Evolutionary conservation across 2,797 vertebrate genomes (phyloP).

Genomic region (Notoglanidium macrostoma): DNA sequence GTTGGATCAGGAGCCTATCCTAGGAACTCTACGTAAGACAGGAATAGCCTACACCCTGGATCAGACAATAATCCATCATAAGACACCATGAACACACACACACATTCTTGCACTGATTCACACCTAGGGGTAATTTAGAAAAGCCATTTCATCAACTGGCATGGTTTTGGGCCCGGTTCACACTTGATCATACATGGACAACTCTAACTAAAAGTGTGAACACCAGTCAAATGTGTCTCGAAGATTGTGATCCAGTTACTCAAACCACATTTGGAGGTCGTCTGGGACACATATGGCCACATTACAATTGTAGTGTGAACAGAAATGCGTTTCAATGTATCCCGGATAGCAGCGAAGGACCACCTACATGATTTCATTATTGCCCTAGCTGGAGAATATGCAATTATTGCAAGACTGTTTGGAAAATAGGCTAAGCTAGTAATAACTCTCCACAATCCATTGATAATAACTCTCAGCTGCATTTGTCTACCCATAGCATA

Average conservation of each 20-base stretch:
- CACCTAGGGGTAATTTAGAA: not conserved
- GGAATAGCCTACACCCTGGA: not conserved
- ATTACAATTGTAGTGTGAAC: not conserved
- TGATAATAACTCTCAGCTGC: not conserved
- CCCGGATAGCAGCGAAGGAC: not conserved
- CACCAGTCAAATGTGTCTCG: not conserved
- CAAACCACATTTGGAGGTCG: not conserved
- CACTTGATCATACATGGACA: not conserved
- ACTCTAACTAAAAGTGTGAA: not conserved
- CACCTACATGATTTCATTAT: not conserved
- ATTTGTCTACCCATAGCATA: not conserved
- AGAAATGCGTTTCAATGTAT: not conserved
- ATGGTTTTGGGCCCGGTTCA: not conserved
- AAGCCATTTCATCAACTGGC: not conserved
- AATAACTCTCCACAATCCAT: not conserved
- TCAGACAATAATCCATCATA: not conserved
- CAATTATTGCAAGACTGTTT: not conserved
- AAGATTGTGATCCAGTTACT: not conserved
- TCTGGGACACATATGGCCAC: too few species aligned
- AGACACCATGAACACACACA: not conserved
- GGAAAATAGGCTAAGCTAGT: not conserved
- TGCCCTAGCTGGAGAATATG: not conserved
- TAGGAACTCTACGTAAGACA: not conserved
- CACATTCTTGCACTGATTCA: not conserved
- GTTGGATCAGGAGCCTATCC: not conserved